A percentile compares a stretch with the other conserved stretches of the same genome.
Conservation (phyloP, 2,113 vertebrate genomes). For the Kryptolebias marmoratus region DNA sequence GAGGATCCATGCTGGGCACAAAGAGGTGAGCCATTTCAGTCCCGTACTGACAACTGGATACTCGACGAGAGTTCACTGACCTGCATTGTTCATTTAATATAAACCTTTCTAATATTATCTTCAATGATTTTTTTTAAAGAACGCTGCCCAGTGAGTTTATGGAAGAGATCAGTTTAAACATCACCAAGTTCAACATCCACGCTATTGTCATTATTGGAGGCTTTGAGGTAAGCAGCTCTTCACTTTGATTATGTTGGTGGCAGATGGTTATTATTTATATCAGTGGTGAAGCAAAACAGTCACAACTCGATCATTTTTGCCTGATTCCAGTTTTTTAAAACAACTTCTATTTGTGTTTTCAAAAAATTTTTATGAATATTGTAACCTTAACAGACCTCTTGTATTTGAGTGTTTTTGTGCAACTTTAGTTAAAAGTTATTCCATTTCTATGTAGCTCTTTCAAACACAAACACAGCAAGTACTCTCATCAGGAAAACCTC, state of each 20-base stretch:
- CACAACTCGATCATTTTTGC: no score
- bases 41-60: neutral
- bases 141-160: conserved; percentile 83
- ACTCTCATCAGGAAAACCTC: no score
- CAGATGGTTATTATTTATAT: neutral
- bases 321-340: no score
- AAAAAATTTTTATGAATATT: no score
- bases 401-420: no score
- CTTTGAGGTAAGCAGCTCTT: conserved; percentile 84
- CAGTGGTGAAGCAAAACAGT: no score
- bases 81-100: neutral
- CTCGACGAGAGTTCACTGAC: neutral
- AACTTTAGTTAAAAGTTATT: no score
- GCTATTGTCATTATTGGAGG: conserved; percentile 89
- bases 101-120: neutral
- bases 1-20: conserved; percentile 90
- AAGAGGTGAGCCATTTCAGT: conserved; percentile 82
- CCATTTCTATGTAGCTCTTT: no score
- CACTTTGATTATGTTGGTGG: neutral
- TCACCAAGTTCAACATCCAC: conserved; percentile 87
- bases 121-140: conserved; percentile 63
- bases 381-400: no score
- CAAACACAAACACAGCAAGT: no score
- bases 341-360: no score
- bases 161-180: conserved; percentile 86